Conservation (phyloP, 2,113 vertebrate species). For the Neotoma lepida region DNA sequence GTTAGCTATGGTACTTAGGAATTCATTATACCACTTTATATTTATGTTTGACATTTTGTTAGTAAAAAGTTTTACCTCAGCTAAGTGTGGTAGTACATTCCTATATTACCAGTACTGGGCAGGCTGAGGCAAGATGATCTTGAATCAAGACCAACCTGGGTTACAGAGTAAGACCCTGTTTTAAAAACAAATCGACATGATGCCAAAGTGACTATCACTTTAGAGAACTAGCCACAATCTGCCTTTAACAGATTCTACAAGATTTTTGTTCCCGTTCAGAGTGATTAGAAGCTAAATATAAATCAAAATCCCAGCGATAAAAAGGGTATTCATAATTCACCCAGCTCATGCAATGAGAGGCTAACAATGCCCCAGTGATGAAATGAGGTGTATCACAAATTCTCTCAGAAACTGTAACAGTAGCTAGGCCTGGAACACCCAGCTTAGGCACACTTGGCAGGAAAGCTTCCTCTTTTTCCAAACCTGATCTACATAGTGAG, state of each 20-base stretch:
- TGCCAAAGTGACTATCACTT: neutral
- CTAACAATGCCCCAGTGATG: neutral
- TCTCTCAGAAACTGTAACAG: neutral
- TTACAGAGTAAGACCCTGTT: neutral
- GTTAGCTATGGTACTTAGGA: neutral
- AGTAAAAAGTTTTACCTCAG: neutral
- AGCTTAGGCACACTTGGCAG: neutral
- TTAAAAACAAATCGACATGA: neutral
- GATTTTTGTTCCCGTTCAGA: neutral
- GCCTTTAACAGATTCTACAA: neutral
- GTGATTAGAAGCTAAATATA: neutral
- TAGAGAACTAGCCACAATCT: neutral
- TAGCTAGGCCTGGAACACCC: neutral
- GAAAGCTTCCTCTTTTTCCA: neutral
- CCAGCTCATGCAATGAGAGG: neutral
- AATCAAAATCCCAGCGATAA: neutral
- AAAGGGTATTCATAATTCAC: neutral
- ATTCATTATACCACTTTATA: neutral
- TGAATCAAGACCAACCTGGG: neutral
- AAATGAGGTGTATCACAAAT: neutral
- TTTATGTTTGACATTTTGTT: neutral
- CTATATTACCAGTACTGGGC: neutral
- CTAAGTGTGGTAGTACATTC: neutral
- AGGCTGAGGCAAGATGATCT: neutral
- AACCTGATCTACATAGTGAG: neutral